Base-by-base conservation (phyloP, 2,797 vertebrate species). In the Telmatherina bonti region DNA sequence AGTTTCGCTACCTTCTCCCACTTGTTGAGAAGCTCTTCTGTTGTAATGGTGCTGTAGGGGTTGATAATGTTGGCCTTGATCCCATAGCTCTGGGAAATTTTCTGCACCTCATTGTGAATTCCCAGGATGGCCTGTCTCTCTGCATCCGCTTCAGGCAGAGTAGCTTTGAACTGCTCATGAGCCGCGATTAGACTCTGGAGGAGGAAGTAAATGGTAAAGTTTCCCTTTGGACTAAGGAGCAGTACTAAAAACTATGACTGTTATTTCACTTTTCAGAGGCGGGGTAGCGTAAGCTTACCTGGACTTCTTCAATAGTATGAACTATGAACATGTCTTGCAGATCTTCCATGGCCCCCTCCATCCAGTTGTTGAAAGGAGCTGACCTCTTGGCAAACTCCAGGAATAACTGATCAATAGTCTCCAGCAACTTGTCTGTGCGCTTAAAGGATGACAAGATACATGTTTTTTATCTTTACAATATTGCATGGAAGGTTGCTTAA, bases 321-420 rank as follows among this genome's bases (percentile, higher is more conserved):
- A 99, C 98, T 47, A 99, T 99, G 77, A 99, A 99, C 97, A 99
- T 98, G 84, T 99, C 97, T 84, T 98, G 97, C 81, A 99, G 93
- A 69, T 99, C 98, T 90, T 99, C 98, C 97, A 98, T 98, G 62
- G 98, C 98, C 30, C 97, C 97, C 79, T 99, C 97, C 97, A 99
- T 97, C 97, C 98, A 99, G 91, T 98, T 99, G 92, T 99, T 99
- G 91, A 99, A 99, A 30, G 97, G 97, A 47, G 96, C 97, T 0
- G 96, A 96, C 88, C 98, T 95, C 93, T 99, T 99, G 54, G 96
- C 95, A 90, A 97, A 99, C 85, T 99, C 98, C 91, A 99, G 78
- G 85, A 97, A 97, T 92, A 99, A 90, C 84, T 99, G 98, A 89
- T 99, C 97, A 29, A 99, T 96, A 1, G 97, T 99, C 89, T 99